phyloP scores from a whole-genome alignment of 2,888 invertebrate genomes.

The Sthenelais limicola region DNA sequence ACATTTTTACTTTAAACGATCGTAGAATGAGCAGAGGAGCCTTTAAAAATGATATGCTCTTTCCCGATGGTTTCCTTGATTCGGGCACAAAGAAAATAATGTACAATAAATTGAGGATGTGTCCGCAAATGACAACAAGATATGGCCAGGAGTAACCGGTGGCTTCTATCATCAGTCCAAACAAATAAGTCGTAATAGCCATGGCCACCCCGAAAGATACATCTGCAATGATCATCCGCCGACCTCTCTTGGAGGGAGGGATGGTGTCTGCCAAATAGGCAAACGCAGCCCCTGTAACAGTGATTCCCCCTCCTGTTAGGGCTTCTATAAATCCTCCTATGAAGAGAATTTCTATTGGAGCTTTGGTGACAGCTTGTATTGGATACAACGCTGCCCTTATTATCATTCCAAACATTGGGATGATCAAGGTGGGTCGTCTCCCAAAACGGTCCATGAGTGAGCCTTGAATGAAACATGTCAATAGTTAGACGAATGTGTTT shows the following conservation, averaged over 20 bases:
- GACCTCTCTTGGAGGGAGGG: background rate
- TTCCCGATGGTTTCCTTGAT: background rate
- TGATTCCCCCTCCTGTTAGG: background rate
- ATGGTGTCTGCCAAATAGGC: slow-evolving; percentile 25
- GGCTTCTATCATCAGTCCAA: slow-evolving; percentile 10
- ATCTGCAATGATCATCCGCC: slow-evolving; percentile 6
- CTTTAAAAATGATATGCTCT: background rate
- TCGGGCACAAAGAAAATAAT: slow-evolving; percentile 10
- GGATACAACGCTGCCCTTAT: background rate
- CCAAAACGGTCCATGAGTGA: slow-evolving; percentile 2
- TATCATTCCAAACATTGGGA: slow-evolving; percentile 8
- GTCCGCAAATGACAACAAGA: background rate
- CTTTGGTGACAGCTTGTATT: background rate
- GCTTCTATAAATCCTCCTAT: slow-evolving; percentile 1
- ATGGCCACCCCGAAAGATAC: background rate
- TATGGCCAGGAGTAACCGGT: slow-evolving; percentile 7
- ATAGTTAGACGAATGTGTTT: too few relatives aligned
- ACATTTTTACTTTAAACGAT: slow-evolving; percentile 12
- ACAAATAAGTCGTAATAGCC: background rate
- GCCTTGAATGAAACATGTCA: too few relatives aligned
- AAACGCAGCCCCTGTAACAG: background rate
- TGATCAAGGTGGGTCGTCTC: slow-evolving; percentile 6
- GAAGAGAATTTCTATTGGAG: slow-evolving; percentile 9
- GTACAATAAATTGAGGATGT: background rate
- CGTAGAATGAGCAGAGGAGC: background rate